Evolutionary conservation across 2,113 vertebrate genomes (phyloP).

Genomic region (Heterochromis multidens): DNA sequence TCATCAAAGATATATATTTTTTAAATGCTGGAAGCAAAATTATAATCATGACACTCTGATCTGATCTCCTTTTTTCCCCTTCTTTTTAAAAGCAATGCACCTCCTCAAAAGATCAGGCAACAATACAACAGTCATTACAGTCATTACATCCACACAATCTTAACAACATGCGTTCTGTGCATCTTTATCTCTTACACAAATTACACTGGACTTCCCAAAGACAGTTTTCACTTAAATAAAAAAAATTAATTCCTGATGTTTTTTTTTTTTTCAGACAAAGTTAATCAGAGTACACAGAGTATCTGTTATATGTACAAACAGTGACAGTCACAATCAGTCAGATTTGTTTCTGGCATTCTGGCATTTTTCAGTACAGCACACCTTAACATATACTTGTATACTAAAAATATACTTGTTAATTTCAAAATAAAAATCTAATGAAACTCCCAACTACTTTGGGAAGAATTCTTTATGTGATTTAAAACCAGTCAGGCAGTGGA

Average conservation of each 20-base stretch:
- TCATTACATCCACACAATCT: background rate
- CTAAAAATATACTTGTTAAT: background rate
- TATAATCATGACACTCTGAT: background rate
- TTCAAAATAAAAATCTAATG: background rate
- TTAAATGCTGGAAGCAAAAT: background rate
- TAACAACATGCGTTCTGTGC: conserved; percentile 5
- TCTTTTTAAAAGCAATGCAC: background rate
- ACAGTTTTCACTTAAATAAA: background rate
- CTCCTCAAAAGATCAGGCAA: background rate
- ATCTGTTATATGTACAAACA: conserved; percentile 1
- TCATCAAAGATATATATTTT: conserved; percentile 10
- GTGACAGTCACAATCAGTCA: background rate
- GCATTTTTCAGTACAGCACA: background rate
- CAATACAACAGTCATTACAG: background rate
- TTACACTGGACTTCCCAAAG: background rate
- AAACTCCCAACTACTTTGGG: background rate
- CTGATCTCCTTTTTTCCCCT: background rate
- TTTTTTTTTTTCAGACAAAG: background rate
- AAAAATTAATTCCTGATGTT: background rate
- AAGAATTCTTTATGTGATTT: background rate
- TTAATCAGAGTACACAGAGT: background rate
- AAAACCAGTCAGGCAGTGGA: background rate
- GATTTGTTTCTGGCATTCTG: background rate
- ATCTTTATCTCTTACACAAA: background rate
- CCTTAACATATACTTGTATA: background rate